Evolutionary conservation across 2,888 invertebrate species (phyloP), one percentile per base, ranked within the genome.

Genomic region (Clistopyga incitator): DNA sequence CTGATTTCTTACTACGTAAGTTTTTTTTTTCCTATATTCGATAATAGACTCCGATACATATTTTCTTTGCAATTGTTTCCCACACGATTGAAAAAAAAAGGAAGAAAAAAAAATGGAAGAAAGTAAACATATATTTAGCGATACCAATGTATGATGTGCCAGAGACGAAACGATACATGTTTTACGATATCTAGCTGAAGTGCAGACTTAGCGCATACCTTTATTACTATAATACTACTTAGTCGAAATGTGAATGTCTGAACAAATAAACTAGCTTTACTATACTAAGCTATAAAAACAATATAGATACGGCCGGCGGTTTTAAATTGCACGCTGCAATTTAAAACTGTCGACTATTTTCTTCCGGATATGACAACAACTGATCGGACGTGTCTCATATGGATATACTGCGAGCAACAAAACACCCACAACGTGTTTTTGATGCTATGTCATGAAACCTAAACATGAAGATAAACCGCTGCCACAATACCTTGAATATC

Each of bases 221-320:
- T 93, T 92, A 93, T 92, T 92, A 93, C 92, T 93, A 92, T 92
- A 91, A 92, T 92, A 92, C 85, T 92, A 92, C 92, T 93, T 92
- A 93, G 92, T 92, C 92, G 90, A 93, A 92, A 93, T 93, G 92
- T 93, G 92, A 90, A 93, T 93, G 92, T 93, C 92, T 92, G 92
- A 93, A 92, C 90, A 93, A 92, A 92, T 92, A 92, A 92, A 90
- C 89, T 93, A 93, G 93, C 92, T 93, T 93, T 92, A 92, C 90
- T 92, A 92, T 93, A 92, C 92, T 92, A 92, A 93, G 93, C 92
- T 93, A 92, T 92, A 88, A 87, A 75, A 78, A 78, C 81, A 78
- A 82, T 71, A 82, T 67, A 74, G 78, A 81, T 84, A 83, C 86
- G 90, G 88, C 84, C 86, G 88, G 87, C 90, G 87, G 90, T 89